A percentile compares a stretch with the other conserved stretches of the same genome.
Evolutionary conservation across 2,888 invertebrate genomes (phyloP).

Genomic region (Drosophila testacea): DNA sequence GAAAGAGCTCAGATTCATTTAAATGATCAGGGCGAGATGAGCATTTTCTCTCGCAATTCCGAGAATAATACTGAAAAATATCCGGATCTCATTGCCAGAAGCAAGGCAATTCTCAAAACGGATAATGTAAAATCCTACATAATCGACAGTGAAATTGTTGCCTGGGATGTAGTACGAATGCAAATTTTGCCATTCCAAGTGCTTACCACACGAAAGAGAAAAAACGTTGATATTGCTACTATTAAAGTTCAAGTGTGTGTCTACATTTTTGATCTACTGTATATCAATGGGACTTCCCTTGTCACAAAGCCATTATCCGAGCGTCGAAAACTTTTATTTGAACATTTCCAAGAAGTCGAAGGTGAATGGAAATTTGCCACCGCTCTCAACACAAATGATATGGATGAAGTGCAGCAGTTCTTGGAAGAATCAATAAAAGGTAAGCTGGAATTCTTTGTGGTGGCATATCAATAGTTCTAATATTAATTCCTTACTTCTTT

Average conservation of each 20-base stretch:
- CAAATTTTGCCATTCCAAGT: conserved; percentile 98
- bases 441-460: conserved; percentile 65
- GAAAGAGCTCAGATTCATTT: conserved; percentile 98
- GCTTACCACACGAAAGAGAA: conserved; percentile 96
- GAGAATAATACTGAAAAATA: conserved; percentile 97
- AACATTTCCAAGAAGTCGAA: conserved; percentile 89
- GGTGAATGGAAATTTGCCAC: conserved; percentile 96
- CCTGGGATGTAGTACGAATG: conserved; percentile 95
- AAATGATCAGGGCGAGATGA: conserved; percentile 88
- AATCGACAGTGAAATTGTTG: conserved; percentile 98
- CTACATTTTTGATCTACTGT: conserved; percentile 98
- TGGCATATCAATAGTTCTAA: not conserved
- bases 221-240: conserved; percentile 88
- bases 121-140: conserved; percentile 91
- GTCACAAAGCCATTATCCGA: conserved; percentile 91
- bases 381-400: conserved; percentile 91
- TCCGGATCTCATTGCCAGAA: conserved; percentile 94
- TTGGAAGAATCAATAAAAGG: conserved; percentile 97
- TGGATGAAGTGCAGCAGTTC: conserved; percentile 97
- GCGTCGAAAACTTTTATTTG: conserved; percentile 90
- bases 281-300: conserved; percentile 94
- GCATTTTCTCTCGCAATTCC: conserved; percentile 97
- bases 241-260: conserved; percentile 94
- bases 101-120: conserved; percentile 87
- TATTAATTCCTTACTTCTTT: not conserved